Evolutionary conservation across 2,113 vertebrate genomes (phyloP).

Genomic region (Perognathus longimembris): DNA sequence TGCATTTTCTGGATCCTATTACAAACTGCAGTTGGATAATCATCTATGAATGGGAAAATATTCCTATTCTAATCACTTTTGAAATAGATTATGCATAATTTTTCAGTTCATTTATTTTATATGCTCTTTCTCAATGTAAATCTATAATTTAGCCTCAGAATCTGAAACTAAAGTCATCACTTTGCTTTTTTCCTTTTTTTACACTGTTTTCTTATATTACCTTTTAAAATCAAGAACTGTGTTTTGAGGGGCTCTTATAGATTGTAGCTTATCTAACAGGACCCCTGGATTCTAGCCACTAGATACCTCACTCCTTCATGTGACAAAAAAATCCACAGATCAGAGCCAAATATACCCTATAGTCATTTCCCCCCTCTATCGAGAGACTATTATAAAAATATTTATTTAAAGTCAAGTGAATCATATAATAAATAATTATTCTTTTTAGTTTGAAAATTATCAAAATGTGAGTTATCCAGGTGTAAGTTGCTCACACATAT

Average conservation of each 20-base stretch:
- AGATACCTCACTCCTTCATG: not conserved
- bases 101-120: not conserved
- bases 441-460: not conserved
- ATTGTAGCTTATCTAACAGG: not conserved
- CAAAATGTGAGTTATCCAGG: not conserved
- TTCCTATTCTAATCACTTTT: not conserved
- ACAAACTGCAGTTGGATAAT: not conserved
- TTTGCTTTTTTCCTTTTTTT: not conserved
- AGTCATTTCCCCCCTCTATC: not conserved
- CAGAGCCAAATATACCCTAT: fast-evolving
- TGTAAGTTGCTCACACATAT: too few species aligned
- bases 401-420: not conserved
- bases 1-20: not conserved
- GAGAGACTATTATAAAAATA: not conserved
- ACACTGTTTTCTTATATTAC: not conserved
- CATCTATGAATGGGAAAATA: not conserved
- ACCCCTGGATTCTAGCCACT: not conserved
- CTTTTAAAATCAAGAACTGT: not conserved
- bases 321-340: not conserved
- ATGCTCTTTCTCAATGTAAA: not conserved
- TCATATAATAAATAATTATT: not conserved
- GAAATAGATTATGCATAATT: not conserved
- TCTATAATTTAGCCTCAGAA: not conserved
- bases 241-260: not conserved
- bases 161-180: not conserved